Evolutionary conservation across 2,888 invertebrate species (phyloP).

Genomic region (Drosophila stalkeri): DNA sequence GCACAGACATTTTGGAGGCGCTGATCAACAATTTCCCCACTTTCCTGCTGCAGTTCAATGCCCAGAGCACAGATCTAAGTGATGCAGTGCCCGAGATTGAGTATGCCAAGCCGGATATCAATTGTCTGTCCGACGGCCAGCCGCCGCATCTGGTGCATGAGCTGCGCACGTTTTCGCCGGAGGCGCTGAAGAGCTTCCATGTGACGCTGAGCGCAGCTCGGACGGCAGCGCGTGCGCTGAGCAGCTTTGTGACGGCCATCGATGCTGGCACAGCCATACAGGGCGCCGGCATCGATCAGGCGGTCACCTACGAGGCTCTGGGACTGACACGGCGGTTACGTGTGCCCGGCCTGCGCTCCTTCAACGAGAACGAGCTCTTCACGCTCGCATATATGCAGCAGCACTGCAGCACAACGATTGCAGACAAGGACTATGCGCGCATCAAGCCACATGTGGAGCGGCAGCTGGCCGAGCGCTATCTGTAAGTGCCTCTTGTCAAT

Average conservation of each 20-base stretch:
- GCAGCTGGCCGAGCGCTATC: constrained; percentile 82
- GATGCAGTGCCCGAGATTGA: constrained; percentile 64
- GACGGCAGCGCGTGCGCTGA: constrained; percentile 81
- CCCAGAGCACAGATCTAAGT: constrained; percentile 63
- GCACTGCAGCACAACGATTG: constrained; percentile 84
- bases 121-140: constrained; percentile 70
- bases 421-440: constrained; percentile 83
- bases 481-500: constrained; percentile 67
- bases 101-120: constrained; percentile 73
- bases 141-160: constrained; percentile 60
- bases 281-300: constrained; percentile 81
- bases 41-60: constrained; percentile 82
- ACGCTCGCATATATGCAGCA: constrained; percentile 84
- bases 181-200: constrained; percentile 80
- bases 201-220: constrained; percentile 81
- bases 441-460: constrained; percentile 84
- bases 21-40: constrained; percentile 80
- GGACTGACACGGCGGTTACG: constrained; percentile 78
- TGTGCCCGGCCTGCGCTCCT: constrained; percentile 83
- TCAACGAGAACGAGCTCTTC: constrained; percentile 83
- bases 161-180: constrained; percentile 67
- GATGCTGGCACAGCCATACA: constrained; percentile 80
- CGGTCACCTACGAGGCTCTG: constrained; percentile 79
- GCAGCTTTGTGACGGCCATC: constrained; percentile 79
- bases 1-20: constrained; percentile 83